A percentile compares a stretch with the other conserved stretches of the same genome.
Conservation (phyloP, 2,113 vertebrate species). For the Tauraco erythrolophus region DNA sequence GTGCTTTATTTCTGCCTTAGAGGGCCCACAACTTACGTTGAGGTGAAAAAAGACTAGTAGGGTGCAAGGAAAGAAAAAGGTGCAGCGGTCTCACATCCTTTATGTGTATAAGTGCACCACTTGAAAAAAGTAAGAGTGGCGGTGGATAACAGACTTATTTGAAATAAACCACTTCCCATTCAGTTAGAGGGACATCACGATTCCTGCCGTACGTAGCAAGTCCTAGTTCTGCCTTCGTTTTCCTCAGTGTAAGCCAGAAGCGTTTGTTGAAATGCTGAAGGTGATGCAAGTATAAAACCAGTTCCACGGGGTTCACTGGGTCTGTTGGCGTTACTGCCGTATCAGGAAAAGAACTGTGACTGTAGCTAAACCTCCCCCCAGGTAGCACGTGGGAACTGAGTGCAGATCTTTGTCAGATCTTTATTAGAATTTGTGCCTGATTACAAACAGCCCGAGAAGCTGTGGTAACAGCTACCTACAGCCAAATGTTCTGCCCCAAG, state of each 20-base stretch:
- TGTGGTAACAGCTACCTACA: not conserved
- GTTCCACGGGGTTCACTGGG: not conserved
- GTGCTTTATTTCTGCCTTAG: not conserved
- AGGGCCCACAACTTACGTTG: not conserved
- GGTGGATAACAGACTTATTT: not conserved
- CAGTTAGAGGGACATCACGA: not conserved
- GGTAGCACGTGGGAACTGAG: accelerated
- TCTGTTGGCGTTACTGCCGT: not conserved
- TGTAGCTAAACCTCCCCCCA: not conserved
- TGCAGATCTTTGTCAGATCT: not conserved
- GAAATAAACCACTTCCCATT: not conserved
- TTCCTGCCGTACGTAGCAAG: not conserved
- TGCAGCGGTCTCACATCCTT: not conserved
- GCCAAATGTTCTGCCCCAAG: not conserved
- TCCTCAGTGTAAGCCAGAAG: not conserved
- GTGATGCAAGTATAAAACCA: not conserved
- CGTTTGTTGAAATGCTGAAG: not conserved
- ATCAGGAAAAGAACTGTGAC: not conserved
- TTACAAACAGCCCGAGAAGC: not conserved
- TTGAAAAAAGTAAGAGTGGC: not conserved
- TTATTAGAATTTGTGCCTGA: not conserved
- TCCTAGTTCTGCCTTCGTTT: not conserved
- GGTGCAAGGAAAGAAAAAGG: not conserved
- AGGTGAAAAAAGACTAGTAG: not conserved
- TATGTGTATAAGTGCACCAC: not conserved